Evolutionary conservation across 1,140 invertebrate species (phyloP), one percentile per base, ranked within the genome.

Genomic region (Ips nitidus): DNA sequence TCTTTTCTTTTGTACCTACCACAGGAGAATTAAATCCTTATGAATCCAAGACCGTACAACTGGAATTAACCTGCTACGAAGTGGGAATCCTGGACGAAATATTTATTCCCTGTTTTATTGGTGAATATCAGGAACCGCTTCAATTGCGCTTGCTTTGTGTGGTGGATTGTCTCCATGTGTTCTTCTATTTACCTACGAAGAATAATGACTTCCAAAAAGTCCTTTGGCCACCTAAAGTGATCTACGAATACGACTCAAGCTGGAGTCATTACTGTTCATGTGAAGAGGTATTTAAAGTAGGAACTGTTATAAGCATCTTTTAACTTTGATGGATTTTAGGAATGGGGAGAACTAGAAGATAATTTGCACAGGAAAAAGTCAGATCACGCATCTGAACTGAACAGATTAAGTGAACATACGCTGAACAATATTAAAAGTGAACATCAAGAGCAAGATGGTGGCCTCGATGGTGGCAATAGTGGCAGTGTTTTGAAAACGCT

Each of bases 51-150:
- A 70, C 67, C 36, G 67, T 79, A 22, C 42, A 55, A 8, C 57
- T 76, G 3, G 60, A 58, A 36, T 22, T 79, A 3, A 73, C 8
- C 2, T 71, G 75, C 37, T 45, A 68, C 8, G 67, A 72, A 47
- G 52, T 68, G 7, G 76, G 77, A 6, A 64, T 77, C 47, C 69
- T 77, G 40, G 74, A 79, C 57, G 62, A 75, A 6, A 53, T 77
- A 7, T 70, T 71, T 37, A 39, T 79, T 3, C 76, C 73, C 1
- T 76, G 75, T 67, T 79, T 77, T 52, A 57, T 77, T 7, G 73
- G 72, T 2, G 63, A 66, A 22, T 47, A 38, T 8, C 59, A 73
- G 5, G 43, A 59, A 62, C 70, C 71, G 2, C 66, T 77, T 7
- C 50, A 70, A n/a, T 42, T 77, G 5, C 66, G 62, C 56, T 41